phyloP scores from a whole-genome alignment of 1,140 invertebrate species.

The Drosophila subobscura region DNA sequence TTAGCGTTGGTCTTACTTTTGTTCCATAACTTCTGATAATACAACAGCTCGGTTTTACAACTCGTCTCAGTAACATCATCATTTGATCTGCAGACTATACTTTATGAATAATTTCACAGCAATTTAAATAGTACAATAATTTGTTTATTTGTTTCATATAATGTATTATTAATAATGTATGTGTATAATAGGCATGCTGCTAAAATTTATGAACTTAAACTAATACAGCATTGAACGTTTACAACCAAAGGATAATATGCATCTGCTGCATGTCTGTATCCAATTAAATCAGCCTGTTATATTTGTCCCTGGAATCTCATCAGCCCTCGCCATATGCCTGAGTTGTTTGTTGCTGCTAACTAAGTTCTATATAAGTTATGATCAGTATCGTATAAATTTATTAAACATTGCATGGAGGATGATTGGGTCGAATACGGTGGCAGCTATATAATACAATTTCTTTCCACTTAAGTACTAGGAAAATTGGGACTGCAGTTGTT shows the following conservation, averaged over 20 bases:
- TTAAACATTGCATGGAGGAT: conserved; percentile 14
- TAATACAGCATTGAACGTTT: conserved; percentile 64
- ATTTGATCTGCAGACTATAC: too few species aligned
- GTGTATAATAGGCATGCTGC: conserved; percentile 43
- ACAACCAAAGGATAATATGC: conserved; percentile 51
- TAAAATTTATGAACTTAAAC: conserved; percentile 53
- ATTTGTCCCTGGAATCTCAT: conserved; percentile 48
- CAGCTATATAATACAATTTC: conserved; percentile 38
- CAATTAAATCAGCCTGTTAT: conserved; percentile 34
- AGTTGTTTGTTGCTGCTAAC: conserved; percentile 45
- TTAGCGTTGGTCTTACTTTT: too few species aligned
- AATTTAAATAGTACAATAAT: background rate
- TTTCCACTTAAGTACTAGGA: conserved; percentile 45
- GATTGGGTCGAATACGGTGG: conserved; percentile 5
- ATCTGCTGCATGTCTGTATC: conserved; percentile 1
- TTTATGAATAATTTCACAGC: too few species aligned
- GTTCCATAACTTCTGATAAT: too few species aligned
- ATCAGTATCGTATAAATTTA: conserved; percentile 28
- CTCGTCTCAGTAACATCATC: too few species aligned
- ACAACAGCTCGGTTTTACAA: too few species aligned
- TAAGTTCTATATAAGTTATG: conserved; percentile 25
- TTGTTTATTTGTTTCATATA: conserved; percentile 35
- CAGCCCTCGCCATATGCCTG: conserved; percentile 38
- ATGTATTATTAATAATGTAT: conserved; percentile 23
- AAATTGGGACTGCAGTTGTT: conserved; percentile 18